Base-by-base conservation (phyloP, 2,888 invertebrate genomes). In the Steinernema carpocapsae region DNA sequence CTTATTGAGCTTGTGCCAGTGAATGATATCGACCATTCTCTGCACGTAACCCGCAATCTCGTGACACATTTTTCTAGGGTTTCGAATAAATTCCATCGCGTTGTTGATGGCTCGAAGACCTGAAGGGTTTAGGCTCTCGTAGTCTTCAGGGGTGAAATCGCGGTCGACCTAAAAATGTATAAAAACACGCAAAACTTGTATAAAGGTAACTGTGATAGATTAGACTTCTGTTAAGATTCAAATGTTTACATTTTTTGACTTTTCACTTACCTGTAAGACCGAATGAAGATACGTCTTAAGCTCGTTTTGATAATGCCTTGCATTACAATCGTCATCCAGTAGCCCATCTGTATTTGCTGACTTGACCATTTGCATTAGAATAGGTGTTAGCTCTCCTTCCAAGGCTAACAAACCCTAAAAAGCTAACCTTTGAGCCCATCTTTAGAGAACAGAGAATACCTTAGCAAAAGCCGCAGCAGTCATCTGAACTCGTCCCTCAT, bases 381-480 rank as follows among this genome's bases (percentile, higher is more conserved):
- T 99, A 0, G 99, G 99, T 0, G 99, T 97, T 48, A 99, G 90
- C 89, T 99, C 97, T 0, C 99, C 99, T 89, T 99, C 99, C 72
- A 99, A 88, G 0, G 99, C 99, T 10, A 99, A 90, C 42, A 99
- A 90, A 0, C 99, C 99, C 90, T 90, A 76, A 37, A 80, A 70
- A 42, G 1, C 51, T 14, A 51, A 7, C 2, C 24, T 70, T 7
- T 72, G 70, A 42, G 14, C n/a, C 26, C 17, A 29, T 17, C 14
- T 70, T 51, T 10, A 29, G 3, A n/a, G n/a, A n/a, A n/a, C n/a
- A n/a, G n/a, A n/a, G n/a, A 48, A 37, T 76, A 90, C 90, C 87
- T 97, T 99, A 1, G 99, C 96, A 89, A 99, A 99, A 0, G 99
- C 99, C 0, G 99, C 99, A 0, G 99, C 99, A 0, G 99, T 99